Percentiles rank a stretch among this genome's conserved stretches.
Evolutionary conservation across 2,888 invertebrate genomes (phyloP).

Genomic region (Dynastes hyllus): DNA sequence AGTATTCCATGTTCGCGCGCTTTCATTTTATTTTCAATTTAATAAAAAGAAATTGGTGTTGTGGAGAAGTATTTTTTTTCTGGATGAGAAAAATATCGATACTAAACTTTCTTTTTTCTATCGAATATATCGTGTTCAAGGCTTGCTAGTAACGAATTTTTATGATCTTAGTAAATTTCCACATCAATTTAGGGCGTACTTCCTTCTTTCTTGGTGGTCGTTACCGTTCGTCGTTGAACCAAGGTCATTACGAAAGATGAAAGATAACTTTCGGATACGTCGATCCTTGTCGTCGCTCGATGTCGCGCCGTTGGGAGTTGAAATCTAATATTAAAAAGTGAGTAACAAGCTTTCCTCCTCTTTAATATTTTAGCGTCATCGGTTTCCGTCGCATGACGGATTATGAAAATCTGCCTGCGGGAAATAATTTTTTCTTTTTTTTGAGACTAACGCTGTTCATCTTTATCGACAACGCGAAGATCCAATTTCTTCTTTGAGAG

Average conservation of each 20-base stretch:
- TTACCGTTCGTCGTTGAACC: not conserved
- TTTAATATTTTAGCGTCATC: constrained; percentile 37
- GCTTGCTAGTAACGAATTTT: not conserved
- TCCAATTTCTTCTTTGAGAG: constrained; percentile 21
- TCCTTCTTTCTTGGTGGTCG: not conserved
- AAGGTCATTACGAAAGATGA: constrained; percentile 19
- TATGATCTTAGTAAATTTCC: not conserved
- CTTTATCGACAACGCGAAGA: constrained; percentile 2
- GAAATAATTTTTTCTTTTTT: constrained; percentile 24
- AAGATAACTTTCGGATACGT: constrained; percentile 27
- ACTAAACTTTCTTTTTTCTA: too few species aligned
- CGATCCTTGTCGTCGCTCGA: not conserved
- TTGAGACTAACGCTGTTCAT: not conserved
- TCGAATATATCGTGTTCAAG: too few species aligned
- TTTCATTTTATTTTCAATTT: too few species aligned
- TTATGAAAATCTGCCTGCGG: constrained; percentile 39
- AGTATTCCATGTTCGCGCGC: too few species aligned
- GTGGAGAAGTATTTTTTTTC: too few species aligned
- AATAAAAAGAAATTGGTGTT: too few species aligned
- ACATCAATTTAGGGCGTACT: not conserved
- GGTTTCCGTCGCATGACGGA: constrained; percentile 23
- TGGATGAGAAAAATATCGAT: too few species aligned
- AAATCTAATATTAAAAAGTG: constrained; percentile 34
- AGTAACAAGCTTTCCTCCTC: constrained; percentile 28
- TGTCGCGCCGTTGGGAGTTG: constrained; percentile 10